Conservation (phyloP, 2,888 invertebrate genomes). For the Eustalomyia histrio region DNA sequence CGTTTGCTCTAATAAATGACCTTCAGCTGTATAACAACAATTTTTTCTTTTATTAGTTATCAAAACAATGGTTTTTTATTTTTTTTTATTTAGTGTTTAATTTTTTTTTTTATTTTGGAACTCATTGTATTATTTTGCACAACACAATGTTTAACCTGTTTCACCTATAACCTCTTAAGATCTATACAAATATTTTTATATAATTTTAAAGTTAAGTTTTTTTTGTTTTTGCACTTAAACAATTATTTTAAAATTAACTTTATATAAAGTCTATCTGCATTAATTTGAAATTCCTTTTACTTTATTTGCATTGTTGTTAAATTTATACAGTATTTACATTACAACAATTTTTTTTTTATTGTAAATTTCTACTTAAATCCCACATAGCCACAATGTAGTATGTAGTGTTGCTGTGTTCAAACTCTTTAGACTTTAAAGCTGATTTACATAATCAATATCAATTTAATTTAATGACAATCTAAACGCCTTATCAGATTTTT, state of each 20-base stretch:
- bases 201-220: not conserved
- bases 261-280: not conserved
- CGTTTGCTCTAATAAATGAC: constrained; percentile 42
- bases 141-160: constrained; percentile 31
- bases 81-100: not conserved
- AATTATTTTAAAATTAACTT: constrained; percentile 37
- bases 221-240: not conserved
- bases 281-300: constrained; percentile 21
- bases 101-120: too few species aligned
- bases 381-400: too few species aligned
- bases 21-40: constrained; percentile 11
- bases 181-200: not conserved
- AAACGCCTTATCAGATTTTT: not conserved
- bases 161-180: constrained; percentile 19
- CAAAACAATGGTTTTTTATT: constrained; percentile 13
- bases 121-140: constrained; percentile 27
- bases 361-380: too few species aligned
- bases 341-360: not conserved
- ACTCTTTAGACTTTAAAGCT: too few species aligned
- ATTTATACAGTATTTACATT: not conserved
- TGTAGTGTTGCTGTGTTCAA: too few species aligned
- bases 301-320: constrained; percentile 40
- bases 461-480: not conserved
- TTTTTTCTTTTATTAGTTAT: constrained; percentile 20
- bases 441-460: not conserved